A percentile compares a stretch with the other conserved stretches of the same genome.
These are phyloP conservation scores for Zaprionus gabonicus DNA, from an alignment of 1,140 invertebrate genomes.

Conservation along the genomic window DNA sequence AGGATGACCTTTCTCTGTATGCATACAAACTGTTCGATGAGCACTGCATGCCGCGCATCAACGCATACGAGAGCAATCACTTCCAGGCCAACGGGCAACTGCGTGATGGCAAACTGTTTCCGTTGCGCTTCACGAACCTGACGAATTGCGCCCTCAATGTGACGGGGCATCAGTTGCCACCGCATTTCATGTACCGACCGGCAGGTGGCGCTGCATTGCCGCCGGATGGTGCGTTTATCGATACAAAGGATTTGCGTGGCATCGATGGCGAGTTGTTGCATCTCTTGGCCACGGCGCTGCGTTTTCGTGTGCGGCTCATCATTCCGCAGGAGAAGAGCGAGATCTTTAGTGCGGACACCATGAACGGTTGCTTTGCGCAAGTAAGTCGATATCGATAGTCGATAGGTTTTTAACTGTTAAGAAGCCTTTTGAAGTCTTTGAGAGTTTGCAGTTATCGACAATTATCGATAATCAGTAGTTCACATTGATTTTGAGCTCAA, in stretches of 20 bases:
- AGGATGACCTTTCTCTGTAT: slow-evolving; percentile 25
- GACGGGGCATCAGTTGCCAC: slow-evolving; percentile 53
- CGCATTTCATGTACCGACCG: slow-evolving; percentile 53
- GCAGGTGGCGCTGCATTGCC: neutral
- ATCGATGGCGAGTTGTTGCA: slow-evolving; percentile 65
- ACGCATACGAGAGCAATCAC: slow-evolving; percentile 28
- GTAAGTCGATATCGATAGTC: slow-evolving; percentile 18
- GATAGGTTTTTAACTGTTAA: neutral
- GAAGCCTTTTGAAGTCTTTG: neutral
- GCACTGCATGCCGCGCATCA: slow-evolving; percentile 35
- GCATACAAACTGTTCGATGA: slow-evolving; percentile 45
- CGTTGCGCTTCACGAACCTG: slow-evolving; percentile 28
- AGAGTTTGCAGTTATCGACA: neutral
- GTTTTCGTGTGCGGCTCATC: slow-evolving; percentile 35
- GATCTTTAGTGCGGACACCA: slow-evolving; percentile 46
- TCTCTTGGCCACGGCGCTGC: slow-evolving; percentile 47
- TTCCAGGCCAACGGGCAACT: slow-evolving; percentile 16
- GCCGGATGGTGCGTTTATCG: neutral
- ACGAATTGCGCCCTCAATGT: slow-evolving; percentile 48
- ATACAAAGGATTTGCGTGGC: slow-evolving; percentile 25
- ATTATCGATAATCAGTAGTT: too few relatives aligned
- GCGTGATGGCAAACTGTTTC: slow-evolving; percentile 39
- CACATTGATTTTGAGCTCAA: too few relatives aligned
- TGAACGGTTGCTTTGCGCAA: slow-evolving; percentile 61
- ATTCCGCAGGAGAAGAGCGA: slow-evolving; percentile 47